A percentile compares a stretch with the other conserved stretches of the same genome.
Evolutionary conservation across 2,797 vertebrate species (phyloP).

Genomic region (Catostomus latipinnis): DNA sequence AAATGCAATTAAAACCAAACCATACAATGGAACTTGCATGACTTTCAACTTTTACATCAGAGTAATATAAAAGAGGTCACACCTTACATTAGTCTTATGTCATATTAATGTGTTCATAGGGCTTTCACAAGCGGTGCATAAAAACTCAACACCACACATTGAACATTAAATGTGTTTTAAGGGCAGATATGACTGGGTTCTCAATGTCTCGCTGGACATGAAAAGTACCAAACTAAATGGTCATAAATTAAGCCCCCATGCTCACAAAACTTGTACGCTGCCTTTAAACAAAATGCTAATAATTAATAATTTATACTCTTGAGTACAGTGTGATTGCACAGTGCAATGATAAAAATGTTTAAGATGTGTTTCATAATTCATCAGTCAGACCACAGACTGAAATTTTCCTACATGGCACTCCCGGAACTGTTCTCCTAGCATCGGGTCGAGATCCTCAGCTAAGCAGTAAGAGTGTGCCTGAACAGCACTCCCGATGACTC

Average conservation of each 20-base stretch:
- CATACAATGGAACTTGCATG: background rate
- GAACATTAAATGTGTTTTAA: slow-evolving; percentile 20
- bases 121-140: slow-evolving; percentile 18
- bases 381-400: slow-evolving; percentile 80
- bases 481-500: slow-evolving; percentile 77
- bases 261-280: slow-evolving; percentile 8
- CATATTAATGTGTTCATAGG: slow-evolving; percentile 16
- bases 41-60: background rate
- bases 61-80: slow-evolving; percentile 41
- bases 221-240: slow-evolving; percentile 5
- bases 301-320: slow-evolving; percentile 25
- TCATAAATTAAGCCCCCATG: slow-evolving; percentile 9
- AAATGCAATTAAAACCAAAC: background rate
- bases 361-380: background rate
- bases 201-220: slow-evolving; percentile 14
- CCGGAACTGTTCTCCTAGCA: slow-evolving; percentile 87
- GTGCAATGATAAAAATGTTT: slow-evolving; percentile 13
- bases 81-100: slow-evolving; percentile 28
- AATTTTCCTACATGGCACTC: slow-evolving; percentile 79
- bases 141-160: slow-evolving; percentile 6
- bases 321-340: slow-evolving; percentile 4
- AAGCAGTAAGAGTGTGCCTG: slow-evolving; percentile 76
- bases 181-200: slow-evolving; percentile 1
- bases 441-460: slow-evolving; percentile 84
- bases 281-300: slow-evolving; percentile 12